Conservation (phyloP, 2,113 vertebrate species). For the Trichomycterus rosablanca region DNA sequence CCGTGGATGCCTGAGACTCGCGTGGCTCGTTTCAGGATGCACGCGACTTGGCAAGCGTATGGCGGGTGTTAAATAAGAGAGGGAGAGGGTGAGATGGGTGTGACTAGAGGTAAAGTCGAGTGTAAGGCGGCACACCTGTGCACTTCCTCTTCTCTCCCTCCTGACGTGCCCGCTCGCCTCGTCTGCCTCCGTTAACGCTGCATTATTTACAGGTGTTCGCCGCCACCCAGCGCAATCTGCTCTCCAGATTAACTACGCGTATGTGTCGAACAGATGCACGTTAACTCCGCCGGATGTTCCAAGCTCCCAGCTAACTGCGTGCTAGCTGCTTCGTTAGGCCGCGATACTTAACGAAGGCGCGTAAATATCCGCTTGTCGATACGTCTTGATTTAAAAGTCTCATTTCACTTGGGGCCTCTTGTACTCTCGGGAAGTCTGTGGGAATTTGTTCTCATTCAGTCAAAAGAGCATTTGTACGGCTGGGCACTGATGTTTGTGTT, state of each 20-base stretch:
- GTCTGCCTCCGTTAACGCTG: slow-evolving; percentile 67
- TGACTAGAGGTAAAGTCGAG: slow-evolving; percentile 50
- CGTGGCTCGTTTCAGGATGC: slow-evolving; percentile 4
- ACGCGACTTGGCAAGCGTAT: slow-evolving; percentile 49
- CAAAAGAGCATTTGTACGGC: no score
- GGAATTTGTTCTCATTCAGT: no score
- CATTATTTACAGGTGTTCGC: slow-evolving; percentile 68
- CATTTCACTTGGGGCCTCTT: no score
- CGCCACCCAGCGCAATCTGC: slow-evolving; percentile 57
- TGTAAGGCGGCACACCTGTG: slow-evolving; percentile 60
- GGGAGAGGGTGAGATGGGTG: no score
- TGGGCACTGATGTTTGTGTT: no score
- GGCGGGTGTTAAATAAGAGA: no score
- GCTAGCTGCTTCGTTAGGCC: no score
- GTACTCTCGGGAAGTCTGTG: no score
- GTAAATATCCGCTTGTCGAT: slow-evolving; percentile 18
- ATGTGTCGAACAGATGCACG: slow-evolving; percentile 23
- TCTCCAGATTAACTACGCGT: slow-evolving; percentile 46
- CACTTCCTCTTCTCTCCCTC: slow-evolving; percentile 1
- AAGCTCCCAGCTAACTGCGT: slow-evolving; percentile 4
- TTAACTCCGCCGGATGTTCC: slow-evolving; percentile 28
- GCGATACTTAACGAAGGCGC: slow-evolving; percentile 10
- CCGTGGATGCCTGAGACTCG: slow-evolving; percentile 22
- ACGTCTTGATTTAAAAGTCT: no score
- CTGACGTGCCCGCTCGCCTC: slow-evolving; percentile 34